Base-by-base conservation (phyloP, 92 coral and sea anemone species). In the Palythoa grandiflora region DNA sequence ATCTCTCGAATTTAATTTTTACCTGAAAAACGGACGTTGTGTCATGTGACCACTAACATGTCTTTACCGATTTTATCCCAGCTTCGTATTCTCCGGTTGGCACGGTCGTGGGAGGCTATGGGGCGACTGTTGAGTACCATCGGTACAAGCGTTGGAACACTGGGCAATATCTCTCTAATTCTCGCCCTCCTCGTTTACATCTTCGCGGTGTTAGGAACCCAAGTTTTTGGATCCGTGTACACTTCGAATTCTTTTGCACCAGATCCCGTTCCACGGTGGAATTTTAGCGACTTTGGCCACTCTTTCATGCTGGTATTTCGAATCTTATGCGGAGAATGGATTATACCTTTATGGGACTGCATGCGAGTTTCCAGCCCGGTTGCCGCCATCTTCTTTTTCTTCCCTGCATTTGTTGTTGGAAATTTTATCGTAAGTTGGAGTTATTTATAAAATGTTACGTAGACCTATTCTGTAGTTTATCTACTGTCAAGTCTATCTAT, bases 251-350 rank as follows among this genome's bases (percentile, higher is more conserved):
- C 44, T 10, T 90, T 90, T 85, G 89, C 73, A 51, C 19, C 86
- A 7, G 72, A 73, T 9, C 86, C 55, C n/a, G 77, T 90, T 17
- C 92, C 92, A 66, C 84, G 92, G 14, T 90, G 92, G 92, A 90
- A 90, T 35, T 90, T 90, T 77, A 84, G 71, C 14, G 87, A 90
- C 57, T 90, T 90, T 44, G 89, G 86, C 12, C 92, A 90, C 39
- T 90, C 92, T 35, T 78, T 90, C 75, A 90, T 90, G 92, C 79
- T 90, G 16, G 84, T 90, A 14, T 90, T 90, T 38, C 89, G 92
- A 37, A 84, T 90, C 65, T 60, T 90, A 52, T 90, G 92, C 71
- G 92, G 92, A 38, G 92, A 90, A 71, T 90, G 92, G 92, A 85
- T 90, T 36, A 71, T 78, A 72, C 89, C 92, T 14, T 35, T 90